Evolutionary conservation across 2,113 vertebrate genomes (phyloP), one percentile per base, ranked within the genome.

Genomic region (Bubo bubo): DNA sequence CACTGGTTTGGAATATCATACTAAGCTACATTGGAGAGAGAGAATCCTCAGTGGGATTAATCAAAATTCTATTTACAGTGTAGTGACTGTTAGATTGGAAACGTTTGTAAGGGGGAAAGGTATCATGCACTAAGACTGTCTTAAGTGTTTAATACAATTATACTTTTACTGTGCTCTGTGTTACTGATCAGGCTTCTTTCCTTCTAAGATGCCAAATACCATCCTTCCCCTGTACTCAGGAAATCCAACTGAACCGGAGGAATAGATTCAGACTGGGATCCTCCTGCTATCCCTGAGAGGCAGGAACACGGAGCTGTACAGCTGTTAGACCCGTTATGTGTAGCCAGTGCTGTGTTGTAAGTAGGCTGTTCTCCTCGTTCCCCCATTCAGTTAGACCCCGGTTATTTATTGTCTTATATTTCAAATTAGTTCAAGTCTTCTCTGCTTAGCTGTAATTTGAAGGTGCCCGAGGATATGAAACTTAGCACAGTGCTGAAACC

Each of bases 61-160:
- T 89, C 90, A 94, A 70, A 96, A 62, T 64, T 83, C 53, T 70
- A 64, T 66, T 93, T 86, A 21, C 67, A 28, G 26, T 21, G 64
- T 9, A 34, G 52, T 63, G 55, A 27, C 59, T 58, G 32, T 49
- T 80, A 41, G 59, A 35, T 3, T 79, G 66, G 58, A 75, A 75
- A 41, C 24, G 47, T 58, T 89, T 83, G 43, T 56, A 86, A 76
- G 45, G 32, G 55, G 84, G 58, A 74, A 64, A 24, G 81, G 72
- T 30, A 41, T 35, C 39, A 4, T 3, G 45, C 41, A 8, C 71
- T 79, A 24, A 82, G 79, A 41, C 41, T 35, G 34, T 15, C 52
- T 71, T 8, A 70, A 56, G 66, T 55, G 24, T 80, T 71, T 41
- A 32, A 56, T 68, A 22, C 58, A 66, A 24, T 64, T 55, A 32